Percentiles rank a stretch among this genome's conserved stretches.
Conservation (phyloP, 2,888 invertebrate genomes). For the Thera obeliscata region DNA sequence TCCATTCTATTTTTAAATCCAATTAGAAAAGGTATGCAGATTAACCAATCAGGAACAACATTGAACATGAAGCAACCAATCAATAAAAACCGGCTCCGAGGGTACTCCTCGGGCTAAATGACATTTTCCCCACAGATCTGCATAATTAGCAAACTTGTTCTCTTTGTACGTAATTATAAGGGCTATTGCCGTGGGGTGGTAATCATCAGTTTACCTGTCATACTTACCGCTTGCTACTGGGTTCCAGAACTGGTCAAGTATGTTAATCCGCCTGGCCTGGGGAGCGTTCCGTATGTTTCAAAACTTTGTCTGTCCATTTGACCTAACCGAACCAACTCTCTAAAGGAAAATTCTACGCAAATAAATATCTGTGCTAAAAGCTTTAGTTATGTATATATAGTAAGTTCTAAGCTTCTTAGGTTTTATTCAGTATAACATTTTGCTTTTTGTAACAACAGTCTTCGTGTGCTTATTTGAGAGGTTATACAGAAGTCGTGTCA, state of each 20-base stretch:
- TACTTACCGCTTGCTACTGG: constrained; percentile 53
- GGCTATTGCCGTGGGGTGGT: constrained; percentile 49
- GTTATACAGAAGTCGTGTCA: too few relatives aligned
- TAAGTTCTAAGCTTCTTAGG: too few relatives aligned
- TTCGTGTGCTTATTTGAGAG: too few relatives aligned
- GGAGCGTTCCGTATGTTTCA: constrained; percentile 17
- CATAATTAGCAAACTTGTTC: constrained; percentile 47
- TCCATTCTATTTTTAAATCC: constrained; percentile 29
- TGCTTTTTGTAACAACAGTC: too few relatives aligned
- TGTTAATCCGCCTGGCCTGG: neutral
- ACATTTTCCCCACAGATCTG: constrained; percentile 51
- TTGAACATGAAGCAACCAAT: constrained; percentile 39
- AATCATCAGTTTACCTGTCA: constrained; percentile 57
- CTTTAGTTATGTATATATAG: too few relatives aligned
- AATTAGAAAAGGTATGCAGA: constrained; percentile 39
- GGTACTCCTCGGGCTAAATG: constrained; percentile 49
- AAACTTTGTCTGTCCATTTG: neutral
- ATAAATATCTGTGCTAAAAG: too few relatives aligned
- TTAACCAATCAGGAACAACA: constrained; percentile 40
- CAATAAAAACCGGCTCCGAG: constrained; percentile 44
- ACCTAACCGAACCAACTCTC: neutral
- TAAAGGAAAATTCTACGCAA: neutral
- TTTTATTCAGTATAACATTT: too few relatives aligned
- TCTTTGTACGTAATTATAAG: constrained; percentile 56
- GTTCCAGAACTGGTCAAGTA: constrained; percentile 27